Percentiles rank a stretch among this genome's conserved stretches.
phyloP scores from a whole-genome alignment of 2,888 invertebrate species.

The Ophion obscuratus region DNA sequence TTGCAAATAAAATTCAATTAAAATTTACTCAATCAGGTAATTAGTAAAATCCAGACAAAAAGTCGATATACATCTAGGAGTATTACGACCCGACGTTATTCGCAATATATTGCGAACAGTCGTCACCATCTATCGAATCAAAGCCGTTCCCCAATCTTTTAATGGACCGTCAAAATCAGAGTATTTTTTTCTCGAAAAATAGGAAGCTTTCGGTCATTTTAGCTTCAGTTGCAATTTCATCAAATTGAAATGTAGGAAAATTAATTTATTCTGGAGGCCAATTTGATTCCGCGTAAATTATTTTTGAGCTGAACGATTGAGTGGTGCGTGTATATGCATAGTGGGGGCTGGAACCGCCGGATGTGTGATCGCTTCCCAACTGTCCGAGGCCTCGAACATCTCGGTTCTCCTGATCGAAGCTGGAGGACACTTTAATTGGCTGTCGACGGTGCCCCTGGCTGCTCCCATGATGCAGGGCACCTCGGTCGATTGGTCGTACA shows the following conservation, averaged over 20 bases:
- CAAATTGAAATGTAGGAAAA: neutral
- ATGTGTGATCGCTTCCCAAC: slow-evolving; percentile 88
- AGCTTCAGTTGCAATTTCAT: no score
- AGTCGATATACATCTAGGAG: no score
- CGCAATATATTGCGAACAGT: no score
- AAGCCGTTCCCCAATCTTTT: no score
- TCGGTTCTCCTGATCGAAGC: slow-evolving; percentile 89
- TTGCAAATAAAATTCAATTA: no score
- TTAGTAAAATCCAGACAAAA: no score
- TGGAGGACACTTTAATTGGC: slow-evolving; percentile 88
- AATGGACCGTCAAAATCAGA: no score
- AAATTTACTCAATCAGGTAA: no score
- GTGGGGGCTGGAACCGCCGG: slow-evolving; percentile 91
- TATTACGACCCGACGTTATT: no score
- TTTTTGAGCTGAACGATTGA: neutral
- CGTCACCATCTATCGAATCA: no score
- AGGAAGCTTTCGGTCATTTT: no score
- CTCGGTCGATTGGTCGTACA: slow-evolving; percentile 89
- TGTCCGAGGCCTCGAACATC: slow-evolving; percentile 86
- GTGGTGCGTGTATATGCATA: slow-evolving; percentile 73
- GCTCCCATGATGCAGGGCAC: slow-evolving; percentile 89
- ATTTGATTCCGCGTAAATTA: neutral
- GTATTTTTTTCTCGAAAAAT: no score
- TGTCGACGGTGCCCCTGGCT: slow-evolving; percentile 88
- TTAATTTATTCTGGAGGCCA: neutral